Evolutionary conservation across 1,140 invertebrate genomes (phyloP), one percentile per base, ranked within the genome.

Genomic region (Drosophila funebris): DNA sequence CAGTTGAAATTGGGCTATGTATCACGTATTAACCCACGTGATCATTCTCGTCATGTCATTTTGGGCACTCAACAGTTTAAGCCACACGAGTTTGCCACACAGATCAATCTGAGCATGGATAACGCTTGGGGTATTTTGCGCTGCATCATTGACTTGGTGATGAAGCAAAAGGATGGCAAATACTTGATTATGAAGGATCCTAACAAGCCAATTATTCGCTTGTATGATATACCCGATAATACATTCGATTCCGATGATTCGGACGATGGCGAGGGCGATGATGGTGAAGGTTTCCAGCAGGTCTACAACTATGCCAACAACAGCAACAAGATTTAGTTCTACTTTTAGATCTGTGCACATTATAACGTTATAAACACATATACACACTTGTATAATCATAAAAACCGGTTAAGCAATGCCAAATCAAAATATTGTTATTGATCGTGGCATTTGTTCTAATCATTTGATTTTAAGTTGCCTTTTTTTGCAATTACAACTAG

Each of bases 181-280:
- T 99, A 99, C 92, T 93, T 99, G 57, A 98, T 99, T 68, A 98
- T 99, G 97, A 99, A 99, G 92, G 99, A 99, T 93, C 99, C 99
- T 0, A 99, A 99, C 92, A 99, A 99, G 95, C 97, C 97, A 2
- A 95, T 99, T 93, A 97, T 99, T 78, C 95, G 98, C 70, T 94
- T 99, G 52, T 99, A 99, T 90, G 97, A 99, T 92, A 99, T 99
- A 90, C 98, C 98, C 36, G 97, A 99, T 92, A 98, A 99, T 91
- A 99, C 98, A 2, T 99, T 99, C 93, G 98, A 99, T 90, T 98
- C 97, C n/a, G 98, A 99, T 91, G 97, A 97, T 43, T 97, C 98
- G 9, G 97, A 98, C 31, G 96, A 97, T 43, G 80, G 78, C 18
- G 96, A 96, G 46, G 81, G 97, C 20, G 97, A 98, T 71, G 96